phyloP scores from a whole-genome alignment of 2,888 invertebrate genomes.

The Tinea pellionella region DNA sequence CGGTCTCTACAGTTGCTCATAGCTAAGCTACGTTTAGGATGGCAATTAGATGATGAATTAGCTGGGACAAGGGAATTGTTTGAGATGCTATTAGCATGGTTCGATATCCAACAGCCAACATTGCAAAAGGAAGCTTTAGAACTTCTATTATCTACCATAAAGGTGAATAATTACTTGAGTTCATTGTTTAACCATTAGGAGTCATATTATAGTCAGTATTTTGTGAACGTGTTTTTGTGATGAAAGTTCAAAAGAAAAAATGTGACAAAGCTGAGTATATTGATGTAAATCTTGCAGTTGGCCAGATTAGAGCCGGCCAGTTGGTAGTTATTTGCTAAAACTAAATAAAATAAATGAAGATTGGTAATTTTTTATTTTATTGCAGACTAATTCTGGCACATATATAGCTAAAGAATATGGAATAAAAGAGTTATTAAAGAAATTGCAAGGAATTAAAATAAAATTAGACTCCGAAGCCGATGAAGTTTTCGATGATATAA shows the following conservation, averaged over 20 bases:
- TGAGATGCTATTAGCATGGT: constrained; percentile 72
- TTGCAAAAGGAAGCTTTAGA: constrained; percentile 69
- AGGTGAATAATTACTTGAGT: constrained; percentile 49
- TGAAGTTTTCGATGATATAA: constrained; percentile 50
- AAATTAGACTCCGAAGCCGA: constrained; percentile 48
- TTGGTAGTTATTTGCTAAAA: too few species aligned
- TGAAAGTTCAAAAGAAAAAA: too few species aligned
- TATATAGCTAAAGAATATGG: constrained; percentile 63
- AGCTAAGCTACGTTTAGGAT: constrained; percentile 73
- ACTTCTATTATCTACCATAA: constrained; percentile 64
- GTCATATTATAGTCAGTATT: too few species aligned
- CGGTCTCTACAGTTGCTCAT: constrained; percentile 63
- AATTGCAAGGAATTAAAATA: constrained; percentile 44
- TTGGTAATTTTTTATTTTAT: constrained; percentile 16
- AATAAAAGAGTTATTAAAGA: constrained; percentile 40
- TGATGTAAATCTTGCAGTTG: too few species aligned
- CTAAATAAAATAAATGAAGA: too few species aligned
- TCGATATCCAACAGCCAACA: constrained; percentile 61
- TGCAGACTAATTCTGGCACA: constrained; percentile 65
- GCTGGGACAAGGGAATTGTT: constrained; percentile 70
- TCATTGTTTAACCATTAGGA: too few species aligned
- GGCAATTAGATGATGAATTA: constrained; percentile 71
- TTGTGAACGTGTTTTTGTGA: too few species aligned
- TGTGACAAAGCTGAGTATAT: too few species aligned
- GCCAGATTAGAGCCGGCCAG: too few species aligned